Base-by-base conservation (phyloP, 2,797 vertebrate genomes). In the Sebastes iracundus region DNA sequence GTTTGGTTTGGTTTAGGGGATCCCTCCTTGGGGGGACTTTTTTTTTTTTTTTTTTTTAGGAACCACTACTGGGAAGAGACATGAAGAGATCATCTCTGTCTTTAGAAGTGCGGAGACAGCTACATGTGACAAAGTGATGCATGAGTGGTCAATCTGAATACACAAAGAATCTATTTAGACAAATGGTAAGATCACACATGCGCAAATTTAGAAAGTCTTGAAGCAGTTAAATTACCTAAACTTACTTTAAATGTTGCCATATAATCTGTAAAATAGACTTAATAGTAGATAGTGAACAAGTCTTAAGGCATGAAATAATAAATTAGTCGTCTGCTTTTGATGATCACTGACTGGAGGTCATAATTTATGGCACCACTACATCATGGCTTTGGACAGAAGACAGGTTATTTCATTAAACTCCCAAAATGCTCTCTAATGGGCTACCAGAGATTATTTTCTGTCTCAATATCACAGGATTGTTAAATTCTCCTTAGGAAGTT, bases 371-470 rank as follows among this genome's bases (percentile, higher is more conserved):
- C 1, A 10, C n/a, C 49, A 38, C 67, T 33, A 32, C 71, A 38
- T 75, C 75, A 28, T 46, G 22, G 82, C 58, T 83, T 33, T 68
- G 67, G 84, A 85, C 72, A 77, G 64, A 61, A 79, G 55, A 62
- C 77, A 81, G 71, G 65, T 79, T 81, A 76, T 72, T 87, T 81
- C 59, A 84, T 87, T 85, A 82, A 81, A 83, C 25, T 14, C 4
- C n/a, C 56, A 32, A 59, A 72, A 46, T 18, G 42, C 42, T 46
- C 42, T 46, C 16, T 46, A 18, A 27, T 28, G 27, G 25, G 25
- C 56, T 30, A 9, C 18, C 2, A 75, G 38, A 42, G 33, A 52
- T 65, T 23, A 64, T 67, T 58, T 73, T 58, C 25, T 76, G 55
- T 35, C 20, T 32, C 53, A 30, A 30, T 32, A 53, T 33, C 49